Percentiles rank a stretch among this genome's conserved stretches.
Conservation (phyloP, 2,888 invertebrate genomes). For the Nezara viridula region DNA sequence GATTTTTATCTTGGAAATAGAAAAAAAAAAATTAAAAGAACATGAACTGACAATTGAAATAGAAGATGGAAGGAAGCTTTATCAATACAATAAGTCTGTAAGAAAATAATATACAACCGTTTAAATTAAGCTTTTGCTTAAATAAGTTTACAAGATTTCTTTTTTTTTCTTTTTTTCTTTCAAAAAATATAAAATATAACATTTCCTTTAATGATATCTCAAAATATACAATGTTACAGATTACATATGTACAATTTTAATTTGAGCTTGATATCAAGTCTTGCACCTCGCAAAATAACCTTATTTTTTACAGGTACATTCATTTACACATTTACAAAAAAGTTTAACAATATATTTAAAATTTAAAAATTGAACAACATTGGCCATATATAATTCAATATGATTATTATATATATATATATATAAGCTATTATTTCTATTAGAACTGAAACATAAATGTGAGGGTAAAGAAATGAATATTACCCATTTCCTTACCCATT, state of each 20-base stretch:
- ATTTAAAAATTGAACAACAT: conserved; percentile 45
- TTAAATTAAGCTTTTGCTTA: conserved; percentile 24
- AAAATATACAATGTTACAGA: conserved; percentile 57
- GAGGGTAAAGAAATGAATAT: not conserved
- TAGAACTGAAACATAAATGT: not conserved
- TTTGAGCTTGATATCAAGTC: conserved; percentile 54
- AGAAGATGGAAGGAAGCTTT: not conserved
- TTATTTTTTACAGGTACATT: conserved; percentile 50
- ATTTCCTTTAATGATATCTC: conserved; percentile 51
- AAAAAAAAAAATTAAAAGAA: conserved; percentile 2
- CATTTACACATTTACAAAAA: conserved; percentile 55
- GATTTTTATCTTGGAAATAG: not conserved
- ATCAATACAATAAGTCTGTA: not conserved
- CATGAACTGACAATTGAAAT: not conserved
- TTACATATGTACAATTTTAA: conserved; percentile 53
- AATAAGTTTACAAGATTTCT: conserved; percentile 36
- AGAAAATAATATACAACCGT: conserved; percentile 22
- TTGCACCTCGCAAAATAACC: conserved; percentile 51
- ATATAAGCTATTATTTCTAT: not conserved
- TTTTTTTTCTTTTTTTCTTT: conserved; percentile 29
- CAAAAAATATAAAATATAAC: conserved; percentile 54
- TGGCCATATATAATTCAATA: conserved; percentile 10
- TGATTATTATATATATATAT: not conserved
- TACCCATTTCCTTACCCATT: not conserved
- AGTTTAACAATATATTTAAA: conserved; percentile 35